phyloP scores from a whole-genome alignment of 2,888 invertebrate species.

The Caenorhabditis doughertyi region DNA sequence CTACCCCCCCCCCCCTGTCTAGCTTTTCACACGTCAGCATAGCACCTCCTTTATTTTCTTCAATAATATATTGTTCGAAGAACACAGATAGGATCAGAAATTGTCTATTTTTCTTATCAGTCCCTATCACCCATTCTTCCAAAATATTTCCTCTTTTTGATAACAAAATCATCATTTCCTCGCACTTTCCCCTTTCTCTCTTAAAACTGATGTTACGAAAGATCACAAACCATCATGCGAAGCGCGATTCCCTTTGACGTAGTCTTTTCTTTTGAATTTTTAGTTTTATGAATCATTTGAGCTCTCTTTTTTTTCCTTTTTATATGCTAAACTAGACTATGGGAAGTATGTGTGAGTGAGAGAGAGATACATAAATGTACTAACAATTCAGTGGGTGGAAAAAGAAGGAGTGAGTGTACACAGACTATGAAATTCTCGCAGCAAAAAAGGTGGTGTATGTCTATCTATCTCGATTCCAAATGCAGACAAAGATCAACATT shows the following conservation, averaged over 20 bases:
- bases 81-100: neutral
- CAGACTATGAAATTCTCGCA: constrained; percentile 13
- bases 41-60: too few relatives aligned
- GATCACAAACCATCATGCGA: neutral
- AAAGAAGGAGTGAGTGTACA: constrained; percentile 43
- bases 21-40: too few relatives aligned
- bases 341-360: neutral
- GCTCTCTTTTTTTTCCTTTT: too few relatives aligned
- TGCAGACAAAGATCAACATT: constrained; percentile 28
- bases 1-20: neutral
- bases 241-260: neutral
- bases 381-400: constrained; percentile 4
- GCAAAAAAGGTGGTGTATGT: neutral
- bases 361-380: neutral
- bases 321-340: neutral
- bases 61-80: neutral
- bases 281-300: neutral
- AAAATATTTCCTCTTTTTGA: neutral
- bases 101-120: neutral
- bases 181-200: neutral
- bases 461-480: too few relatives aligned
- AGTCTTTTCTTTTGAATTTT: neutral
- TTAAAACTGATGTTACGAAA: neutral
- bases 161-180: neutral
- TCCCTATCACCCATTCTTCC: too few relatives aligned